Base-by-base conservation (phyloP, 2,113 vertebrate genomes). In the Cololabis saira region DNA sequence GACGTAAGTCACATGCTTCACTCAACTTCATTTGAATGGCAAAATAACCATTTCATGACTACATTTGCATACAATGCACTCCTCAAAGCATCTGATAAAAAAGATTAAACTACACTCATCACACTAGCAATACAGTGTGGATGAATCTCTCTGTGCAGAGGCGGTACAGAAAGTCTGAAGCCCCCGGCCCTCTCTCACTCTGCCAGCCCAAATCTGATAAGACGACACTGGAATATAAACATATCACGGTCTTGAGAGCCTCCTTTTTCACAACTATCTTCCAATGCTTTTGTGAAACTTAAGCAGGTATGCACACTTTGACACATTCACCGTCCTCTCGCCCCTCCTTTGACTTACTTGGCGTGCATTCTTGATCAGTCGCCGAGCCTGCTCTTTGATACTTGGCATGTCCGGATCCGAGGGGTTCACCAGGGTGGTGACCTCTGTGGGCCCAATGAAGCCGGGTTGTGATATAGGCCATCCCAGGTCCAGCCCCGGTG, bases 401-500 rank as follows among this genome's bases (percentile, higher is more conserved):
- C 95, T 97, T 15, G 96, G 96, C 74, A 94, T 96, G 74, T 98
- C 96, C 0, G 96, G 92, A 0, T 96, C 95, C 0, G 96, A 95
- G 0, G 98, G 98, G 65, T 99, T 97, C 50, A 99, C 95, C 6
- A 99, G 87, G 0, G 95, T 98, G 0, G 96, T 98, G 80, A 99
- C 98, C 76, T 99, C 97, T 0, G 98, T 99, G 43, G 93, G 92
- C 1, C 96, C 98, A 21, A 94, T 76, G 56, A 97, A 98, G 64
- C 94, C 93, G 55, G 94, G 95, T 51, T 91, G 91, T 43, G 92
- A 91, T 78, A 94, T 71, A 0, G 98, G 97, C 98, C 98, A 99
- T 47, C 98, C 98, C 63, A 99, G 90, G 64, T 99, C 98, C 27
- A 99, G 95, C 47, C 95, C 98, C 0, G 98, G 98, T 9, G 97